Evolutionary conservation across 2,888 invertebrate genomes (phyloP).

Genomic region (Plebejus melissa): DNA sequence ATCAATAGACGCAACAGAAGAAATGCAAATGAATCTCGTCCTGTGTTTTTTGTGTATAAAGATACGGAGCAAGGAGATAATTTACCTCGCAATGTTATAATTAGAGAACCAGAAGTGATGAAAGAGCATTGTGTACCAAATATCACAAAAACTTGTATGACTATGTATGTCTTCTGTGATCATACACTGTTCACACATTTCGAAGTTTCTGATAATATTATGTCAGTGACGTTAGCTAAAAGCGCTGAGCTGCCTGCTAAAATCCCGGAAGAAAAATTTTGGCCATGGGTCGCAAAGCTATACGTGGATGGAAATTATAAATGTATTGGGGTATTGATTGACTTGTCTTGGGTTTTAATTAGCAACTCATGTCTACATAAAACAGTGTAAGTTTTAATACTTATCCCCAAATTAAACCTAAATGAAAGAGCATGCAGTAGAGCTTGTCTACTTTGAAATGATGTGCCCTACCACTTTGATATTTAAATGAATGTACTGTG

Average conservation of each 20-base stretch:
- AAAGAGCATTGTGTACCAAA: conserved; percentile 69
- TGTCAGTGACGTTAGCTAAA: conserved; percentile 42
- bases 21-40: conserved; percentile 43
- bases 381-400: conserved; percentile 49
- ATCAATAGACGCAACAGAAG: conserved; percentile 48
- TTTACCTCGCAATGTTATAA: conserved; percentile 46
- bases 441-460: no score
- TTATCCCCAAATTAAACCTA: neutral
- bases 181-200: conserved; percentile 62
- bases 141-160: conserved; percentile 72
- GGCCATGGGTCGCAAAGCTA: conserved; percentile 88
- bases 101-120: conserved; percentile 60
- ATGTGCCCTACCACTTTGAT: no score
- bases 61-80: conserved; percentile 41
- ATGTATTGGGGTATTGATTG: conserved; percentile 84
- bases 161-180: conserved; percentile 76
- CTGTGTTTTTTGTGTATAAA: conserved; percentile 57
- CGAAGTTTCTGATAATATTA: conserved; percentile 45
- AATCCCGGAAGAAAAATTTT: conserved; percentile 46
- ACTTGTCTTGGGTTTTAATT: conserved; percentile 82
- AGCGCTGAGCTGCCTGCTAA: conserved; percentile 42
- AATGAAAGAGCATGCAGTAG: no score
- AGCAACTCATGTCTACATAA: conserved; percentile 76
- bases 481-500: no score
- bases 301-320: conserved; percentile 83